Percentiles rank a stretch among this genome's conserved stretches.
Evolutionary conservation across 2,888 invertebrate genomes (phyloP).

Genomic region (Drosophila glabriapex): DNA sequence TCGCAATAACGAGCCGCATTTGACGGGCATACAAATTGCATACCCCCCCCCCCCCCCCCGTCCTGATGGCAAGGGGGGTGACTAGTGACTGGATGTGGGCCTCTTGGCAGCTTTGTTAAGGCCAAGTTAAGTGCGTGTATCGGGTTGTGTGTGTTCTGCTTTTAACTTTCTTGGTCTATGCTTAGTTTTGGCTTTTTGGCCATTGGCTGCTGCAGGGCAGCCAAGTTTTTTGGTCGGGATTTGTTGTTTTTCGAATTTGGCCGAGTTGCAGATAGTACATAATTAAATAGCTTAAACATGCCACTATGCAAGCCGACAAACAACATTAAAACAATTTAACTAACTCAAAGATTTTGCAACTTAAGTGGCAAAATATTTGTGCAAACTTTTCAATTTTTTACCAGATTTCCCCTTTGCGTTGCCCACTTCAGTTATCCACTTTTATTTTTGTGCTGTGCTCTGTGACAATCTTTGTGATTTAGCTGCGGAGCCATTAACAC

Average conservation of each 20-base stretch:
- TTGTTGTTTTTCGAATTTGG: constrained; percentile 41
- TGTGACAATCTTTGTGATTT: constrained; percentile 73
- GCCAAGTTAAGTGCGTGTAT: constrained; percentile 35
- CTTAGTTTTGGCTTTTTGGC: constrained; percentile 29
- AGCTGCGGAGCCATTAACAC: constrained; percentile 76
- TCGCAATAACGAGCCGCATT: constrained; percentile 79
- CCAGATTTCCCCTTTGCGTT: constrained; percentile 17
- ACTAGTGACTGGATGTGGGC: constrained; percentile 21
- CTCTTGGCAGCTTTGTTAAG: constrained; percentile 39
- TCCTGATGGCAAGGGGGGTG: not conserved
- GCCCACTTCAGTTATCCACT: not conserved
- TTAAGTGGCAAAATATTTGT: constrained; percentile 73
- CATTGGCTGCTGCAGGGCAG: constrained; percentile 40
- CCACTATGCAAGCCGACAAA: constrained; percentile 32
- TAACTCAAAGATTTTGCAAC: constrained; percentile 56
- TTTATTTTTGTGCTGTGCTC: constrained; percentile 20
- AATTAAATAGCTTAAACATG: constrained; percentile 72
- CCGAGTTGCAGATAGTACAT: constrained; percentile 64
- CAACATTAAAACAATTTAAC: constrained; percentile 56
- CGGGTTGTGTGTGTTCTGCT: constrained; percentile 16
- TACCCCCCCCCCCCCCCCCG: constrained; percentile 3
- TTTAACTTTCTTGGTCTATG: constrained; percentile 44
- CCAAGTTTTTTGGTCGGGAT: constrained; percentile 50
- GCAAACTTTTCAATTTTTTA: constrained; percentile 60
- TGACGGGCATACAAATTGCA: constrained; percentile 81